Base-by-base conservation (phyloP, 2,888 invertebrate species). In the Oconnorella tubifera region DNA sequence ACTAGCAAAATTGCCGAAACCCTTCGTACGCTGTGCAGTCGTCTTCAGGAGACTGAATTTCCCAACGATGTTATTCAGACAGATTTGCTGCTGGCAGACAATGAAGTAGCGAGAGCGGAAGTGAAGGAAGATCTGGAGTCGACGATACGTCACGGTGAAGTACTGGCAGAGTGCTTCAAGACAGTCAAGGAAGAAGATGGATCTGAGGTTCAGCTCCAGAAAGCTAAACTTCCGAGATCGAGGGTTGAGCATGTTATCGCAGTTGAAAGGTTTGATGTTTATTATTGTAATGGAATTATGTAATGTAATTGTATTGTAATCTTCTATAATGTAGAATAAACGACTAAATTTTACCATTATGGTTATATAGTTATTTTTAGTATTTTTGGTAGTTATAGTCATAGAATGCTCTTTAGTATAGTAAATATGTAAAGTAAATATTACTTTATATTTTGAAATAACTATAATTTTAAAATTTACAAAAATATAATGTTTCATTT, bases 31-130 rank as follows among this genome's bases (percentile, higher is more conserved):
- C 57, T 50, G 27, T 93, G 60, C 40, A 27, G 90, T 78, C 88
- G 89, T 73, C 89, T 96, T 74, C 89, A 91, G 73, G 94, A 94
- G 84, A 90, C 84, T 14, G 94, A 94, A 83, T 89, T 96, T 84
- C 96, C 96, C 23, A 95, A 95, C 82, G 93, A 94, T 79, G 93
- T 92, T 33, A 87, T 89, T 77, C 90, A 92, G 74, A 96, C 95
- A 70, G 89, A 91, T 83, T 88, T 90, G 76, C 85, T 96, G 75
- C 86, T 97, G 75, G 88, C 89, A 80, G 88, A 89, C n/a, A 66
- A 70, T 25, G 56, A 68, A n/a, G 50, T 33, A 23, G 32, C 55
- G 25, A 58, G 60, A 3, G n/a, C 10, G 2, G 70, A 73, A 63
- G 62, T 74, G 14, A 64, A 91, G 84, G 89, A 89, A 76, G 93